Evolutionary conservation across 1,140 invertebrate species (phyloP).

Genomic region (Rhyzopertha dominica): DNA sequence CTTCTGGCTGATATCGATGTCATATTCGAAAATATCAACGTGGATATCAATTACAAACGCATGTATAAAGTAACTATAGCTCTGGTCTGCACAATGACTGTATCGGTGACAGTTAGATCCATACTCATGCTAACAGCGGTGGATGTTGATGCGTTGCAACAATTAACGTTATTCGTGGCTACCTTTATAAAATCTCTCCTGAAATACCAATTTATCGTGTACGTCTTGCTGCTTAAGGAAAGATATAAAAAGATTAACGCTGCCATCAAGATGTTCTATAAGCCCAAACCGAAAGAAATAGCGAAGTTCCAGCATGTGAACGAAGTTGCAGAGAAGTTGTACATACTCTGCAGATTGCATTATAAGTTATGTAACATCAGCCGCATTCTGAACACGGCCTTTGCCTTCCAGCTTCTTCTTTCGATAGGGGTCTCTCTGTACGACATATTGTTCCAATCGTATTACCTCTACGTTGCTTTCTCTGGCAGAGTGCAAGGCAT

Average conservation of each 20-base stretch:
- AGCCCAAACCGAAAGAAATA: not conserved
- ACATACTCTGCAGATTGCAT: constrained; percentile 11
- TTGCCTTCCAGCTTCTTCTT: constrained; percentile 8
- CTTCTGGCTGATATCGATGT: too few relatives aligned
- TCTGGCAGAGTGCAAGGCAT: not conserved
- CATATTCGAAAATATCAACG: too few relatives aligned
- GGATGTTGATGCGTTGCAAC: constrained; percentile 4
- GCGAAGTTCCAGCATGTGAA: constrained; percentile 1
- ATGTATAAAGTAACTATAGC: too few relatives aligned
- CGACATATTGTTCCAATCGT: constrained; percentile 10
- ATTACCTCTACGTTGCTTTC: constrained; percentile 9
- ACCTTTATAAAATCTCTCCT: constrained; percentile 2
- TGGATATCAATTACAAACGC: too few relatives aligned
- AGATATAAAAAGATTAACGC: constrained; percentile 7
- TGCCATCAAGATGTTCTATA: not conserved
- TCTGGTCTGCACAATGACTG: too few relatives aligned
- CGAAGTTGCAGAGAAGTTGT: constrained; percentile 5
- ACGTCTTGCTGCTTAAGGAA: not conserved
- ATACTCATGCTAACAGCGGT: not conserved
- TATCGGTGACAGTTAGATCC: not conserved
- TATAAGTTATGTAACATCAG: constrained; percentile 7
- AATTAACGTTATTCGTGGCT: not conserved
- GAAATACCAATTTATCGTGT: constrained; percentile 11
- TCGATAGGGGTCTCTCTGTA: constrained; percentile 12
- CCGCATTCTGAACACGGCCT: constrained; percentile 8